phyloP scores from a whole-genome alignment of 2,888 invertebrate genomes.

The Pristionchus entomophagus region DNA sequence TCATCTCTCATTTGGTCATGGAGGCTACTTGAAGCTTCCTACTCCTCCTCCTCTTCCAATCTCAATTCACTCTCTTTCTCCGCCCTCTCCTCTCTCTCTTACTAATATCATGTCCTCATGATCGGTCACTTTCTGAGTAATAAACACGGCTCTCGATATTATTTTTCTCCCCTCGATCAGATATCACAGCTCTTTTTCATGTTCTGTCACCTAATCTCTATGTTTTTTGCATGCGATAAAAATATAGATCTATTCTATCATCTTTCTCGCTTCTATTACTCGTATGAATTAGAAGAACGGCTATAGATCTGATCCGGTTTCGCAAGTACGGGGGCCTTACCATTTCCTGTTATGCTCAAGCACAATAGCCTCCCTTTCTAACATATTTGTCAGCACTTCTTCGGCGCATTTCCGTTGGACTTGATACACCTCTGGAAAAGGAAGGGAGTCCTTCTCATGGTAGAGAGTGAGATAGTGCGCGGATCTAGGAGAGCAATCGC shows the following conservation, averaged over 20 bases:
- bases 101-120: not conserved
- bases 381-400: not conserved
- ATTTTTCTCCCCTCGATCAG: not conserved
- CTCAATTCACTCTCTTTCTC: not conserved
- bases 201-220: not conserved
- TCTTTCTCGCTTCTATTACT: conserved; percentile 4
- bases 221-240: not conserved
- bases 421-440: not conserved
- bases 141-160: not conserved
- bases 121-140: not conserved
- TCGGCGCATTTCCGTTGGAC: conserved; percentile 1
- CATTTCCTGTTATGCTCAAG: not conserved
- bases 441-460: not conserved
- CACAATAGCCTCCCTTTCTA: not conserved
- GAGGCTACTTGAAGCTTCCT: conserved; percentile 10
- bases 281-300: not conserved
- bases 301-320: not conserved
- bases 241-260: not conserved
- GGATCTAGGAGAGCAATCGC: not conserved
- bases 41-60: conserved; percentile 6
- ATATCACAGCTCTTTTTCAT: not conserved
- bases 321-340: not conserved
- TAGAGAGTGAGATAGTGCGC: not conserved
- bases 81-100: not conserved
- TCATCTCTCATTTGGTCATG: conserved; percentile 35